Base-by-base conservation (phyloP, 2,888 invertebrate genomes). In the Lasioglossum oenotherae region DNA sequence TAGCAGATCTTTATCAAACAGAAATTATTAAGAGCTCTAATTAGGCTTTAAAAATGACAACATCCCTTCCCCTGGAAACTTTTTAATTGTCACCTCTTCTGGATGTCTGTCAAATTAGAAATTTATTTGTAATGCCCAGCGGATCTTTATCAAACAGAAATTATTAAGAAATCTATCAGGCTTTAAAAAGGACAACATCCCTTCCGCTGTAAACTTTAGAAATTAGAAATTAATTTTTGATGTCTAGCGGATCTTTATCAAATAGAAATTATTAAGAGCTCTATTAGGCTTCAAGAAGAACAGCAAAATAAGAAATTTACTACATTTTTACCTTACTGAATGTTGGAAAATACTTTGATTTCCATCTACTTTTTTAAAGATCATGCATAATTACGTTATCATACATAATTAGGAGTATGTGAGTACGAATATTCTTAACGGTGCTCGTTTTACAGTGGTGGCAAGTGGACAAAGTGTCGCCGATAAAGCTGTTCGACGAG, bases 381-480 rank as follows among this genome's bases (percentile, higher is more conserved):
- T 46, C 16, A 1, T 46, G 16, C 4, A 19, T 19, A 23, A 53
- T 6, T 53, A 53, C 2, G 6, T 46, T 16, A 46, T 16, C 16
- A 4, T 4, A 16, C 4, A 10, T 4, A 46, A 46, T 46, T 46
- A 12, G 12, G 2, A 44, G 44, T 44, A 44, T 4, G 44, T 2
- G 44, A 44, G 12, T 44, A 46, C 57, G 12, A 57, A 12, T 71
- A 49, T 77, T 38, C 2, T 49, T 49, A 49, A 78, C 38, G 4
- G 12, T 35, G 5, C n/a, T 35, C 31, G 6, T 64, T 69, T 95
- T 95, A 14, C 95, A 97, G 97, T 98, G 98, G 98, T 98, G 98
- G 98, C 98, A 98, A 96, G 98, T 98, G 86, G 98, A 98, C 96
- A 98, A 98, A 96, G 97, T 98, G 88, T 98, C 98, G 6, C 98